These are phyloP conservation scores for Lepas anatifera DNA, from an alignment of 2,888 invertebrate species.

Conservation along the genomic window DNA sequence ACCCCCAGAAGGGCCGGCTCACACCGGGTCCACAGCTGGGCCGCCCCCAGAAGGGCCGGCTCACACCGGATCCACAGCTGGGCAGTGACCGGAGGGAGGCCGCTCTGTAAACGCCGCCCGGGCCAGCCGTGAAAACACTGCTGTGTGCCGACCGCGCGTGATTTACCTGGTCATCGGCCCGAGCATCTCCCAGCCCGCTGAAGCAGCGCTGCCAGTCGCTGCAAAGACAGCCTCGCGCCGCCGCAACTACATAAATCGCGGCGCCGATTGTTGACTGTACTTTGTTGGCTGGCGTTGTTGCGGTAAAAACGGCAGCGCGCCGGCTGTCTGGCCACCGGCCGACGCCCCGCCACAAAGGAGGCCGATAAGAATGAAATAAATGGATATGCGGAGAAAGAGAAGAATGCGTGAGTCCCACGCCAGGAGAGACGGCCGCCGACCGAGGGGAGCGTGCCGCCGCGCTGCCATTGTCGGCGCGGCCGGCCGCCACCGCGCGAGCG, in stretches of 20 bases:
- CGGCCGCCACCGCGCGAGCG: neutral
- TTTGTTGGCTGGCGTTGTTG: neutral
- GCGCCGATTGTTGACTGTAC: neutral
- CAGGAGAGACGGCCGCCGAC: neutral
- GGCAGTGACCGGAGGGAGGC: no score
- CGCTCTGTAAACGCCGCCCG: neutral
- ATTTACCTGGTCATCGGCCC: neutral
- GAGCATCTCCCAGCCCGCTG: no score
- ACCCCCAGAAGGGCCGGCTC: neutral
- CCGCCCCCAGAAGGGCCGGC: no score
- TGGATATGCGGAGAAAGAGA: conserved; percentile 1
- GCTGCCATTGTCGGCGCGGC: neutral
- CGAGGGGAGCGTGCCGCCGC: neutral
- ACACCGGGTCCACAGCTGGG: no score
- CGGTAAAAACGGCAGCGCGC: neutral
- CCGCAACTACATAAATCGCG: neutral
- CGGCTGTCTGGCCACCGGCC: neutral
- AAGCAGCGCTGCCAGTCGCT: no score
- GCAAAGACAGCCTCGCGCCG: no score
- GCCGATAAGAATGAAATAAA: conserved; percentile 10
- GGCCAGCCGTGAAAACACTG: neutral
- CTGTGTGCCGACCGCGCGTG: no score
- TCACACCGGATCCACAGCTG: no score
- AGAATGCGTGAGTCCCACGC: neutral
- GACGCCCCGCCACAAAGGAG: neutral